Evolutionary conservation across 2,888 invertebrate genomes (phyloP).

Genomic region (Hedychridium roseum): DNA sequence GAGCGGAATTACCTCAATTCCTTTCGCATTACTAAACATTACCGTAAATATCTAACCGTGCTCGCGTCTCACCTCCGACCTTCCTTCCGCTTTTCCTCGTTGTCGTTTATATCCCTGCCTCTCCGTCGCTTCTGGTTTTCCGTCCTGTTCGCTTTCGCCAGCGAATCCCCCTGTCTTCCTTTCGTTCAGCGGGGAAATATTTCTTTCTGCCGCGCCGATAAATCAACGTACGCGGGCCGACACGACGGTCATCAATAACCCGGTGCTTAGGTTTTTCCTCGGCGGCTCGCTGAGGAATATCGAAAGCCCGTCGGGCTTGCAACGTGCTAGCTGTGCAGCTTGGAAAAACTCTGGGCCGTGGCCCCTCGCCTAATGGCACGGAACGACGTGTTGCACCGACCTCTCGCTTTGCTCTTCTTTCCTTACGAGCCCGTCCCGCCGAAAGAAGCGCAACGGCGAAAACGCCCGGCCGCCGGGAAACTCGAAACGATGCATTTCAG

Average conservation of each 20-base stretch:
- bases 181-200: conserved; percentile 23
- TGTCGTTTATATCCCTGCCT: neutral
- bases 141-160: no score
- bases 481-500: no score
- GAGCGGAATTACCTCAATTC: no score
- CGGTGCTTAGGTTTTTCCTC: conserved; percentile 34
- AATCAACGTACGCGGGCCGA: conserved; percentile 33
- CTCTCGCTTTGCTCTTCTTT: neutral
- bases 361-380: conserved; percentile 35
- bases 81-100: conserved; percentile 19
- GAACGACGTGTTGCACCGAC: conserved; percentile 26
- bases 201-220: conserved; percentile 33
- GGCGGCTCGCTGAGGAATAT: conserved; percentile 25
- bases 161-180: no score
- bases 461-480: neutral
- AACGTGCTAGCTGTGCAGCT: conserved; percentile 17
- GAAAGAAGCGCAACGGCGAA: conserved; percentile 11
- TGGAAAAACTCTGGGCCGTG: conserved; percentile 31
- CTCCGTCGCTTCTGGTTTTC: conserved; percentile 12
- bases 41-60: conserved; percentile 35
- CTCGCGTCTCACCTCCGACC: conserved; percentile 23
- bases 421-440: neutral
- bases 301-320: conserved; percentile 18
- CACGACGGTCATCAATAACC: conserved; percentile 39
- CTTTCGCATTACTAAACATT: no score